Conservation (phyloP, 2,888 invertebrate species). For the Prosopocoilus inquinatus region DNA sequence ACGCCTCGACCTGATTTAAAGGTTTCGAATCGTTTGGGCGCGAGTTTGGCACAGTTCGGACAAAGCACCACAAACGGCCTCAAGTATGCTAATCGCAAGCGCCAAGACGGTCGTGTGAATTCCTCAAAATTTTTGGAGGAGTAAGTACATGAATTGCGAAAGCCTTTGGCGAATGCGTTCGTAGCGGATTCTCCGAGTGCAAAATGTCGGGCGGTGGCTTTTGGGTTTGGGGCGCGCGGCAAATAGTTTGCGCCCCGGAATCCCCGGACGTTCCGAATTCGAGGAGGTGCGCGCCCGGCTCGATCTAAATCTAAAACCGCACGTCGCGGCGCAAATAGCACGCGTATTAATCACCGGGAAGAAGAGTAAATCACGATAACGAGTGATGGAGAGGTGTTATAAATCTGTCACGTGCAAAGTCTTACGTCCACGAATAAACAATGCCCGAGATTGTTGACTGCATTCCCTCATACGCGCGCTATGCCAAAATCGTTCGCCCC, state of each 20-base stretch:
- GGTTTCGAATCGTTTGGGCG: too few species aligned
- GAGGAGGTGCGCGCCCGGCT: conserved; percentile 17
- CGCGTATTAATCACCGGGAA: conserved; percentile 21
- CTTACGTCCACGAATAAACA: conserved; percentile 16
- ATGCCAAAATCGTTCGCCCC: conserved; percentile 12
- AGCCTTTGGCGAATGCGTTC: too few species aligned
- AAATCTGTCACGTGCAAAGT: conserved; percentile 25
- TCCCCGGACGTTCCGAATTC: conserved; percentile 12
- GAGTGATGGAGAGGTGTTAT: conserved; percentile 27
- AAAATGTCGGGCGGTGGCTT: too few species aligned
- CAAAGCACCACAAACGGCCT: too few species aligned
- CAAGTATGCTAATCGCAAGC: too few species aligned
- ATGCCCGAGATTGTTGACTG: conserved; percentile 15
- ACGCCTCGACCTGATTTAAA: too few species aligned
- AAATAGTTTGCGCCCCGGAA: neutral
- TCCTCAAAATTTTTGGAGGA: too few species aligned
- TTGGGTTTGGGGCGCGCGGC: too few species aligned
- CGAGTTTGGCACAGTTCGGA: too few species aligned
- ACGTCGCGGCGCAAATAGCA: conserved; percentile 20
- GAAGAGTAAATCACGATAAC: conserved; percentile 30
- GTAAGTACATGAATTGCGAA: too few species aligned
- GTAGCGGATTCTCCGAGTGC: too few species aligned
- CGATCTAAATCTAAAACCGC: conserved; percentile 17
- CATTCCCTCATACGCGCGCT: conserved; percentile 16
- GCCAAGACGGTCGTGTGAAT: too few species aligned